These are phyloP conservation scores for Philopotamus ludificatus DNA, from an alignment of 1,140 invertebrate genomes.

Conservation along the genomic window DNA sequence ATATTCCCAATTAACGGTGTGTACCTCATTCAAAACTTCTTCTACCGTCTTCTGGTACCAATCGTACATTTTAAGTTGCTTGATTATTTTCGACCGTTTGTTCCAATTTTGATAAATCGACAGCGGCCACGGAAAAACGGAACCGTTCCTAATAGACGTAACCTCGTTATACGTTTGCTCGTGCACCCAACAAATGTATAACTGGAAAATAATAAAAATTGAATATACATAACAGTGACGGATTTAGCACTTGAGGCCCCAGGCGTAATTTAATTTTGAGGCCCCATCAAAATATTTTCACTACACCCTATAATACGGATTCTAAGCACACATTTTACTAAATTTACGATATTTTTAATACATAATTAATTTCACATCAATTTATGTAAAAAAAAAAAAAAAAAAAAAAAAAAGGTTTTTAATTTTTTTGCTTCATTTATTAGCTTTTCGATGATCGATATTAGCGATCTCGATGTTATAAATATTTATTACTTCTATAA, in stretches of 20 bases:
- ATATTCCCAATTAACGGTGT: conserved; percentile 33
- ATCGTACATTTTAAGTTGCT: conserved; percentile 71
- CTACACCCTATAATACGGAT: too few relatives aligned
- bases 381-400: too few relatives aligned
- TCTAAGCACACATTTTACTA: too few relatives aligned
- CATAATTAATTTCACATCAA: too few relatives aligned
- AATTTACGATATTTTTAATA: too few relatives aligned
- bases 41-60: conserved; percentile 79
- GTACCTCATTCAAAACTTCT: conserved; percentile 76
- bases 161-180: conserved; percentile 74
- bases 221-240: neutral
- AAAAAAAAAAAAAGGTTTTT: conserved; percentile 14
- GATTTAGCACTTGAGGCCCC: too few relatives aligned
- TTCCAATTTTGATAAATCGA: conserved; percentile 78
- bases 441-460: too few relatives aligned
- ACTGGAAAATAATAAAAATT: conserved; percentile 51
- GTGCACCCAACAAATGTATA: conserved; percentile 87
- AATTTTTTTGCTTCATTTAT: too few relatives aligned
- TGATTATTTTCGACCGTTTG: conserved; percentile 72
- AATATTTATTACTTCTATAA: too few relatives aligned
- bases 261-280: too few relatives aligned
- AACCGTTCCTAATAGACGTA: conserved; percentile 82
- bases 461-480: too few relatives aligned
- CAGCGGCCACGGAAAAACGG: conserved; percentile 90
- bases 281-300: too few relatives aligned